Percentiles rank a stretch among this genome's conserved stretches.
Conservation (phyloP, 1,140 invertebrate genomes). For the Holcopasites calliopsidis region DNA sequence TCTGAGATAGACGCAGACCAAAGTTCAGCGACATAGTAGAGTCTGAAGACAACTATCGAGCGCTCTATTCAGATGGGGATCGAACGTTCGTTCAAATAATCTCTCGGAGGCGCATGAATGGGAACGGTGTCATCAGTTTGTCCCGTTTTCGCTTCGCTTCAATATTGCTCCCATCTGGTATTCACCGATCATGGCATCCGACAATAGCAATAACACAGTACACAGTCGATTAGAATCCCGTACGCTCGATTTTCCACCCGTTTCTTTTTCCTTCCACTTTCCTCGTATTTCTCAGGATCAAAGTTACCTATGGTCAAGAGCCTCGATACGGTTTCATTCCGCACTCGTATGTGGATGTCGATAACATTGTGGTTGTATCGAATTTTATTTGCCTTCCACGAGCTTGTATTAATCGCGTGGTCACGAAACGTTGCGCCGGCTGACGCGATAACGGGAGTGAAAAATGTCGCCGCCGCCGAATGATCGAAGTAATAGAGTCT, state of each 20-base stretch:
- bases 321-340: slow-evolving; percentile 17
- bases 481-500: not conserved
- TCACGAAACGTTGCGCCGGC: too few species aligned
- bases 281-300: slow-evolving; percentile 2
- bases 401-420: not conserved
- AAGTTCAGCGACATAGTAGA: not conserved
- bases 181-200: slow-evolving; percentile 24
- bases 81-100: slow-evolving; percentile 37
- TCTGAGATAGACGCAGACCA: not conserved
- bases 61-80: slow-evolving; percentile 34
- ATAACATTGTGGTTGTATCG: not conserved
- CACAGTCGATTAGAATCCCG: slow-evolving; percentile 33
- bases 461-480: not conserved
- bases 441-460: not conserved
- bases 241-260: slow-evolving; percentile 23
- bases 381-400: not conserved
- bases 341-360: slow-evolving; percentile 34
- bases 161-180: slow-evolving; percentile 27
- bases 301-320: too few species aligned
- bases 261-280: slow-evolving; percentile 3
- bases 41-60: not conserved
- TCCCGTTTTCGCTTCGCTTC: slow-evolving; percentile 38
- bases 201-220: slow-evolving; percentile 44
- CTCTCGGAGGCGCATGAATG: slow-evolving; percentile 15
- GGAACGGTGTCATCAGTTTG: slow-evolving; percentile 46